phyloP scores from a whole-genome alignment of 2,113 vertebrate species.

The Leiothrix lutea region DNA sequence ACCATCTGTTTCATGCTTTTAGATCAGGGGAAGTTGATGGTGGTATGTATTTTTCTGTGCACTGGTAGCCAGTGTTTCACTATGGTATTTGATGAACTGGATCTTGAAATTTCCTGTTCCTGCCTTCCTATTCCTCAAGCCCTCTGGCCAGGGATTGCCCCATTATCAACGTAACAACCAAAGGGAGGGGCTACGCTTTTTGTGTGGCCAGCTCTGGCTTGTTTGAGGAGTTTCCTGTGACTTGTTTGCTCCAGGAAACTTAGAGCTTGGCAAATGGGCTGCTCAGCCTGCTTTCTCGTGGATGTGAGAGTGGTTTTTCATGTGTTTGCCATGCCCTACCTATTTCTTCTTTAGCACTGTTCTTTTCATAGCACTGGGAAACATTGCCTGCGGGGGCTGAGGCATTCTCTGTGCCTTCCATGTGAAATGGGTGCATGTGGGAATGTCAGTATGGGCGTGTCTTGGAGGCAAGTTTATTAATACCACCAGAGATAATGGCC shows the following conservation, averaged over 20 bases:
- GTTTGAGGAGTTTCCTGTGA: constrained; percentile 31
- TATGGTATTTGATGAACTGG: not conserved
- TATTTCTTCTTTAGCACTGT: not conserved
- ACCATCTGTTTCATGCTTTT: not conserved
- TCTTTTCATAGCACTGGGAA: not conserved
- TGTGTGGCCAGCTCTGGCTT: constrained; percentile 51
- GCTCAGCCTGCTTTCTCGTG: not conserved
- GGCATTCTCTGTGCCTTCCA: not conserved
- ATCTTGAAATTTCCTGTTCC: not conserved
- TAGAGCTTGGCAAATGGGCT: not conserved
- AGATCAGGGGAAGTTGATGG: not conserved
- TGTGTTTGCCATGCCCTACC: not conserved
- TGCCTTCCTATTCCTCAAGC: not conserved
- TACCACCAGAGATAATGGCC: constrained; percentile 36
- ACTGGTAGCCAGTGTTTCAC: not conserved
- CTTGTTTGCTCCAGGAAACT: not conserved
- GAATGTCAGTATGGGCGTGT: constrained; percentile 11
- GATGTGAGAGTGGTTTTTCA: not conserved
- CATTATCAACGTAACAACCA: not conserved
- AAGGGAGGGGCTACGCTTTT: constrained; percentile 18
- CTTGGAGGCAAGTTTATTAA: constrained; percentile 26
- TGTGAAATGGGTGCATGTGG: not conserved
- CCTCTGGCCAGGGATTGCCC: constrained; percentile 42
- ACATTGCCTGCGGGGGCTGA: not conserved
- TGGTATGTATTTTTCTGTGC: not conserved